A percentile compares a stretch with the other conserved stretches of the same genome.
These are phyloP conservation scores for Hippocampus mohnikei DNA, from an alignment of 2,113 vertebrate genomes.

Conservation along the genomic window DNA sequence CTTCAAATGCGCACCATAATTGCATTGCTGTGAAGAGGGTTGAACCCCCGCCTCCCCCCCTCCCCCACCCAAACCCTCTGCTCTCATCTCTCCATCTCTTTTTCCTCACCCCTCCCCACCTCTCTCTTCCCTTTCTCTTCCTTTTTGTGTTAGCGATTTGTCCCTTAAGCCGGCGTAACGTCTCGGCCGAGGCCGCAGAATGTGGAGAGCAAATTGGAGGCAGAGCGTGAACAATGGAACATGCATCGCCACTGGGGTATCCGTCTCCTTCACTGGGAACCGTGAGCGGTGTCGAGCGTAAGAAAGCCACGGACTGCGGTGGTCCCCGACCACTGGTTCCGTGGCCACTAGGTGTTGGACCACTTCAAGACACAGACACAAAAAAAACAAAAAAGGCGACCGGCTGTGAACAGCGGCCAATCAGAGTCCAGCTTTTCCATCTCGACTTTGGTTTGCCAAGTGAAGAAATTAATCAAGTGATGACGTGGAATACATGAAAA, in stretches of 20 bases:
- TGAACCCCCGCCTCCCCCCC: slow-evolving; percentile 12
- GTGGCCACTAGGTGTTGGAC: no score
- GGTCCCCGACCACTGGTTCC: no score
- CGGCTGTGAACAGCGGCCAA: no score
- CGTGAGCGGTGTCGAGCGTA: slow-evolving; percentile 51
- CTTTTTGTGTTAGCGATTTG: slow-evolving; percentile 97
- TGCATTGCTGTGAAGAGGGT: slow-evolving; percentile 99
- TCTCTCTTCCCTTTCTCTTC: slow-evolving; percentile 71
- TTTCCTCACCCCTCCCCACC: slow-evolving; percentile 38
- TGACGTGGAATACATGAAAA: no score
- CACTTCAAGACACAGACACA: no score
- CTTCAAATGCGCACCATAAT: slow-evolving; percentile 98
- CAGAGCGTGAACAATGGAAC: slow-evolving; percentile 99
- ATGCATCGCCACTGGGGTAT: slow-evolving; percentile 90
- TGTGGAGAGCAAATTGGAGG: slow-evolving; percentile 99
- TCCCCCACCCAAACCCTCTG: not conserved
- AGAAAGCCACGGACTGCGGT: slow-evolving; percentile 29
- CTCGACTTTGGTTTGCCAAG: no score
- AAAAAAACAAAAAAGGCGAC: no score
- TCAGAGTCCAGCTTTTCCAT: no score
- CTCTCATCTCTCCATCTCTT: slow-evolving; percentile 35
- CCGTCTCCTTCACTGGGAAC: slow-evolving; percentile 71
- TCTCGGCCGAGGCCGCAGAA: slow-evolving; percentile 98
- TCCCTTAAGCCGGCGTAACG: slow-evolving; percentile 99
- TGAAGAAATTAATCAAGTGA: no score